phyloP scores from a whole-genome alignment of 1,140 invertebrate genomes.

The Pemphigus obesinymphae region DNA sequence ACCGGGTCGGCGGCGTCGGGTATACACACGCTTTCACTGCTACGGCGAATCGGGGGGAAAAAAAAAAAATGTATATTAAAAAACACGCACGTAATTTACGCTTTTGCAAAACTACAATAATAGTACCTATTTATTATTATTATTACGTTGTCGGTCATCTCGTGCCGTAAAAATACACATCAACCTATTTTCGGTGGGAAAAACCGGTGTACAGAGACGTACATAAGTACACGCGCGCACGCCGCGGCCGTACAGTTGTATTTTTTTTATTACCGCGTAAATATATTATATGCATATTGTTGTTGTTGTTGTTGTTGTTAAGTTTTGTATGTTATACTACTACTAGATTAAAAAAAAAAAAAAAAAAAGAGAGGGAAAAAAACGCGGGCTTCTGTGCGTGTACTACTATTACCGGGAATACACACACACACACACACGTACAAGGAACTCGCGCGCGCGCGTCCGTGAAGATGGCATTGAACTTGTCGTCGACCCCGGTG shows the following conservation, averaged over 20 bases:
- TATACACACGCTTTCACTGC: not conserved
- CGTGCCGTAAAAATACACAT: not conserved
- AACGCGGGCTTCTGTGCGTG: not conserved
- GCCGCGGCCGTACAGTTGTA: not conserved
- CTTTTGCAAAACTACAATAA: not conserved
- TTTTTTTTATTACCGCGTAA: not conserved
- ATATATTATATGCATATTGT: conserved; percentile 6
- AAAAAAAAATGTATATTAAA: no score
- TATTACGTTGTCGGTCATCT: not conserved
- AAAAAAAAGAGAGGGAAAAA: conserved; percentile 21
- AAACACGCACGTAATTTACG: not conserved
- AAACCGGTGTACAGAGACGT: not conserved
- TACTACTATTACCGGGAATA: not conserved
- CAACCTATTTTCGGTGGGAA: conserved; percentile 12
- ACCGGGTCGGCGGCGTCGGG: not conserved
- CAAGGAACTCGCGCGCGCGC: conserved; percentile 24
- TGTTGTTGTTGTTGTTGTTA: not conserved
- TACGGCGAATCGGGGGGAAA: no score
- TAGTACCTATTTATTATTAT: not conserved
- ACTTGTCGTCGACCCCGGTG: conserved; percentile 40
- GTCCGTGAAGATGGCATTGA: conserved; percentile 41
- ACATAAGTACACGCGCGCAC: not conserved
- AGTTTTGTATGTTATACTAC: not conserved
- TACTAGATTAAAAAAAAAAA: not conserved
- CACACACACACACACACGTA: not conserved